Conservation (phyloP, 2,888 invertebrate species). For the Physocephala rufipes region DNA sequence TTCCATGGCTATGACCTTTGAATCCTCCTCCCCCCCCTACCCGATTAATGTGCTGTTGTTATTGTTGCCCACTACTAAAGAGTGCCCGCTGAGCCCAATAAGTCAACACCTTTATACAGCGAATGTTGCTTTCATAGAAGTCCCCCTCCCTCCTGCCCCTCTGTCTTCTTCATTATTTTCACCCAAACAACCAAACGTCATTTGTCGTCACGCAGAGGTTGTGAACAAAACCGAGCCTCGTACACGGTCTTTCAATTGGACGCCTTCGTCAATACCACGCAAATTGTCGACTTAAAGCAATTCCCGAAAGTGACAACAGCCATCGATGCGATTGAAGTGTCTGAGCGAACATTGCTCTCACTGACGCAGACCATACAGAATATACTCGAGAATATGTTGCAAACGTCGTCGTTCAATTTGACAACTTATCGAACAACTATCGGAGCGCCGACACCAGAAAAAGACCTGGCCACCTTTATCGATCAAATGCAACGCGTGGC, state of each 20-base stretch:
- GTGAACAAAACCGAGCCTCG: constrained; percentile 76
- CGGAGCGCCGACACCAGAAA: constrained; percentile 65
- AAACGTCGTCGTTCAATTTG: constrained; percentile 64
- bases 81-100: no score
- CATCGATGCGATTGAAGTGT: constrained; percentile 62
- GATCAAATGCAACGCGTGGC: constrained; percentile 67
- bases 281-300: constrained; percentile 66
- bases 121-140: background rate
- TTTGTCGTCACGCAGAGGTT: constrained; percentile 69
- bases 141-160: constrained; percentile 1
- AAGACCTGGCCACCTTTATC: constrained; percentile 66
- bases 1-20: background rate
- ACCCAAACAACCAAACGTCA: constrained; percentile 9
- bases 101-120: background rate
- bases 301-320: constrained; percentile 63
- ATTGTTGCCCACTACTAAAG: no score
- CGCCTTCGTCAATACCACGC: constrained; percentile 75
- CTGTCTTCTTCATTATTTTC: constrained; percentile 6
- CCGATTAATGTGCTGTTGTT: no score
- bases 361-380: constrained; percentile 63
- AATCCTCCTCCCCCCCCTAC: background rate
- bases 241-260: constrained; percentile 78
- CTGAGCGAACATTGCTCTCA: constrained; percentile 61
- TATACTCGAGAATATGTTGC: constrained; percentile 64
- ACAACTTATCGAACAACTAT: constrained; percentile 62